Percentiles rank a stretch among this genome's conserved stretches.
Evolutionary conservation across 2,888 invertebrate genomes (phyloP).

Genomic region (Psylliodes chrysocephalus): DNA sequence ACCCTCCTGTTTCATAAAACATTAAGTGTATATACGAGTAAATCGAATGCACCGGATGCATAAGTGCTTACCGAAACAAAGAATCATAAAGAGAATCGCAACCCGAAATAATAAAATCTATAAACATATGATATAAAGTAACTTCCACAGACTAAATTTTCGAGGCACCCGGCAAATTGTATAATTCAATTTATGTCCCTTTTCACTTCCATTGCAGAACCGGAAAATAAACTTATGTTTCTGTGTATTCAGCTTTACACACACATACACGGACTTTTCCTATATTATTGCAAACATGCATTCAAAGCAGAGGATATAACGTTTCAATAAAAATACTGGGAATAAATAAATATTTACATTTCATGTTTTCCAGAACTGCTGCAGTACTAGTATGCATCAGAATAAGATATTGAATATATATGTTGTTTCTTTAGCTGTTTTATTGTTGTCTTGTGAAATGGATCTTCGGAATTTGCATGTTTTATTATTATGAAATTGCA

Average conservation of each 20-base stretch:
- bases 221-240: conserved; percentile 33
- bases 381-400: not conserved
- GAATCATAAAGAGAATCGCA: conserved; percentile 21
- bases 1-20: no score
- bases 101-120: conserved; percentile 28
- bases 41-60: no score
- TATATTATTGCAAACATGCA: conserved; percentile 29
- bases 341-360: conserved; percentile 36
- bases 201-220: conserved; percentile 27
- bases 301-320: conserved; percentile 30
- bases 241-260: conserved; percentile 30
- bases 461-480: no score
- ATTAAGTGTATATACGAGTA: no score
- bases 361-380: conserved; percentile 27
- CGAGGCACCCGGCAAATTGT: conserved; percentile 26
- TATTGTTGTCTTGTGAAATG: no score
- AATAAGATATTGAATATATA: not conserved
- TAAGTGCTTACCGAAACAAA: conserved; percentile 11
- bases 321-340: conserved; percentile 29
- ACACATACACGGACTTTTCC: conserved; percentile 25
- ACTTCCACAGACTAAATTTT: conserved; percentile 26
- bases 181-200: conserved; percentile 35
- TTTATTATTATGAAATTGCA: no score
- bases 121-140: conserved; percentile 31
- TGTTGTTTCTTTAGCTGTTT: no score